These are phyloP conservation scores for Lithophane leautieri DNA, from an alignment of 2,888 invertebrate genomes.

Conservation along the genomic window DNA sequence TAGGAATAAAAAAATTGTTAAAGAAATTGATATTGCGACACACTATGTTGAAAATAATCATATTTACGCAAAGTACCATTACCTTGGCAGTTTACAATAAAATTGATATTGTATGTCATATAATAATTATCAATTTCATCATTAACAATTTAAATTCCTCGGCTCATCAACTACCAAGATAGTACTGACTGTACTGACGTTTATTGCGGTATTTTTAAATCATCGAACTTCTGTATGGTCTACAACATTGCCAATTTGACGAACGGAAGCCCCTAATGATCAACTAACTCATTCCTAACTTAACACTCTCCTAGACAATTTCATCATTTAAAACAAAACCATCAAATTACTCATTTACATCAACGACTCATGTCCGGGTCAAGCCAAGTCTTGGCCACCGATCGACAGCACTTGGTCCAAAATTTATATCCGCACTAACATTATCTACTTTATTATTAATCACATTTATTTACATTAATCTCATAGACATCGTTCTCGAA, in stretches of 20 bases:
- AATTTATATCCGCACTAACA: conserved; percentile 75
- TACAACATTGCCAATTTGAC: conserved; percentile 14
- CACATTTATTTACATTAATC: conserved; percentile 71
- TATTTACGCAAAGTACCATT: background rate
- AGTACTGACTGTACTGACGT: background rate
- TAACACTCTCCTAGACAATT: conserved; percentile 2
- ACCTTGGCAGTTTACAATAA: conserved; percentile 6
- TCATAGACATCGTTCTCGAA: conserved; percentile 65
- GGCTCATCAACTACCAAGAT: conserved; percentile 6
- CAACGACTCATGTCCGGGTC: conserved; percentile 36
- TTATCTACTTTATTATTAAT: conserved; percentile 69
- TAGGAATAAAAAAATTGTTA: background rate
- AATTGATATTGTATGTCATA: too few relatives aligned
- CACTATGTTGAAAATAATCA: background rate
- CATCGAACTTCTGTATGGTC: background rate
- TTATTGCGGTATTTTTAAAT: background rate
- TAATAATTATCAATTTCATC: background rate
- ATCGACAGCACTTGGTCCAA: conserved; percentile 88
- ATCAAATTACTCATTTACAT: conserved; percentile 34
- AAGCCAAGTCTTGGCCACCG: conserved; percentile 73
- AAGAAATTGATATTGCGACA: background rate
- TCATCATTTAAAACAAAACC: conserved; percentile 23
- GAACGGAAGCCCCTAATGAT: conserved; percentile 40
- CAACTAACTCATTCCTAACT: conserved; percentile 26
- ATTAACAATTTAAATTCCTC: background rate